Evolutionary conservation across 2,888 invertebrate genomes (phyloP).

Genomic region (Mylabris sibirica): DNA sequence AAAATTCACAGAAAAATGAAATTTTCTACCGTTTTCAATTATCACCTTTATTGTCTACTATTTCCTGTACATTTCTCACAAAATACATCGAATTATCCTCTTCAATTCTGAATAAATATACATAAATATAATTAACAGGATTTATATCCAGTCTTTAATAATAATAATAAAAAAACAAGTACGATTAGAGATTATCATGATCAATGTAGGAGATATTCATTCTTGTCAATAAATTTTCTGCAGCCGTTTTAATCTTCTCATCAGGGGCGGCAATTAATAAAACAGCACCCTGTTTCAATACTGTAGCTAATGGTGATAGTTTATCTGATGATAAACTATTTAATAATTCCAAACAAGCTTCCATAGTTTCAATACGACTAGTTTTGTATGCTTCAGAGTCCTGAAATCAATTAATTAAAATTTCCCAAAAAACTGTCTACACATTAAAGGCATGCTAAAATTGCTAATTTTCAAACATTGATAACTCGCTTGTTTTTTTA

Average conservation of each 20-base stretch:
- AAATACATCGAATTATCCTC: slow-evolving; percentile 24
- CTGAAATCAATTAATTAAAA: slow-evolving; percentile 57
- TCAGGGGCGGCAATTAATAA: slow-evolving; percentile 57
- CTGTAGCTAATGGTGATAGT: slow-evolving; percentile 56
- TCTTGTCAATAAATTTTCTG: slow-evolving; percentile 56
- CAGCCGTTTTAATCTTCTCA: slow-evolving; percentile 58
- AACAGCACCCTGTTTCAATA: slow-evolving; percentile 59
- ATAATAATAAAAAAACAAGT: neutral
- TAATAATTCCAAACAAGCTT: slow-evolving; percentile 81
- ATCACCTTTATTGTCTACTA: slow-evolving; percentile 27
- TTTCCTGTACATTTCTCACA: slow-evolving; percentile 29
- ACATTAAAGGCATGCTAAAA: neutral
- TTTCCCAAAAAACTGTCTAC: neutral
- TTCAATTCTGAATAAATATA: neutral
- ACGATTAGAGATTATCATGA: slow-evolving; percentile 53
- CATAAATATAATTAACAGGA: neutral
- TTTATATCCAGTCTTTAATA: slow-evolving; percentile 1
- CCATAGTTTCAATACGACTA: slow-evolving; percentile 85
- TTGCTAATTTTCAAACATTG: no score
- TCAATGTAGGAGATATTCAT: slow-evolving; percentile 60
- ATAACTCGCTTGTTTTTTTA: no score
- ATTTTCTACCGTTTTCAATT: neutral
- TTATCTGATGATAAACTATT: slow-evolving; percentile 57
- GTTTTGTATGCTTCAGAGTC: slow-evolving; percentile 86
- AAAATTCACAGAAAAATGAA: no score